A percentile compares a stretch with the other conserved stretches of the same genome.
Evolutionary conservation across 2,888 invertebrate species (phyloP).

Genomic region (Ophion costatus): DNA sequence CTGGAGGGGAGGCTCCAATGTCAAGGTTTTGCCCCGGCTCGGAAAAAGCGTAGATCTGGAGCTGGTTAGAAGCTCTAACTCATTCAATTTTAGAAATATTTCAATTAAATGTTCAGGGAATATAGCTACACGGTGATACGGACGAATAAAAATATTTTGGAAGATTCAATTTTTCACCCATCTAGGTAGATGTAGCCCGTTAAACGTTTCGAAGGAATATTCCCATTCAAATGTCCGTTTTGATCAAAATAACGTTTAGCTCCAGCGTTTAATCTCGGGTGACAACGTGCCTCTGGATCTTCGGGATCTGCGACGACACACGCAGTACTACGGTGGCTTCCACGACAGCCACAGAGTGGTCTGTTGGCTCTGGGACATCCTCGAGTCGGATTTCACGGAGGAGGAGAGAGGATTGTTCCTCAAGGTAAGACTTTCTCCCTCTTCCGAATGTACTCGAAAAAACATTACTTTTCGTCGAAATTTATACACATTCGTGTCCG

Average conservation of each 20-base stretch:
- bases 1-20: no score
- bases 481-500: conserved; percentile 51
- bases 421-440: conserved; percentile 86
- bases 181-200: no score
- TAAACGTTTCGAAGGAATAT: no score
- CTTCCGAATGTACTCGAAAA: conserved; percentile 2
- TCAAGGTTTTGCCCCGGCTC: no score
- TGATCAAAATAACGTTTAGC: conserved; percentile 82
- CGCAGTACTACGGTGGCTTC: conserved; percentile 99
- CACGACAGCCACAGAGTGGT: conserved; percentile 99
- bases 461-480: background rate
- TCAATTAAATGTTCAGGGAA: no score
- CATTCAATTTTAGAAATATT: no score
- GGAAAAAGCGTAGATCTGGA: no score
- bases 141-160: no score
- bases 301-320: conserved; percentile 93
- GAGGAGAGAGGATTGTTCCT: conserved; percentile 97
- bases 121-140: no score
- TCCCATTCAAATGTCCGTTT: conserved; percentile 1
- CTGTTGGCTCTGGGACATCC: conserved; percentile 99
- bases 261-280: conserved; percentile 97
- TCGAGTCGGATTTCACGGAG: conserved; percentile 97
- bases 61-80: no score
- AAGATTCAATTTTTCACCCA: no score
- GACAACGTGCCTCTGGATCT: conserved; percentile 97